Base-by-base conservation (phyloP, 1,140 invertebrate species). In the Drosophila nigromelanica region DNA sequence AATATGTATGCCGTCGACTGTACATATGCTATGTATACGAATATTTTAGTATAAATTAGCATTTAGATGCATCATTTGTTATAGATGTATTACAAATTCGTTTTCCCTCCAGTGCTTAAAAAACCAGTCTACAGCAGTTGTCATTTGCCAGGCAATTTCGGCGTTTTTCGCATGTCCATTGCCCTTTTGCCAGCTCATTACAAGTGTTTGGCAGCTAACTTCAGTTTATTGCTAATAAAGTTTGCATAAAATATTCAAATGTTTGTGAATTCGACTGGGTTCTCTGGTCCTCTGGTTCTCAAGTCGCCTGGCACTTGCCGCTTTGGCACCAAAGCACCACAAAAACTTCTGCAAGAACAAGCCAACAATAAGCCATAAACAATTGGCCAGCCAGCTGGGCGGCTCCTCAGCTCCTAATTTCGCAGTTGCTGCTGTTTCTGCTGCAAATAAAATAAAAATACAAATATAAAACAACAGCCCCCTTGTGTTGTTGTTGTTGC, bases 311-410 rank as follows among this genome's bases (percentile, higher is more conserved):
- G 42, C 27, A 12, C 33, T 56, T 61, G 21, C 5, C 27, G n/a
- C 11, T 10, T 43, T 42, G 55, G 40, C 30, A 35, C 43, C 30
- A 18, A 10, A 47, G 8, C 18, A 11, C 21, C 43, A 27, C n/a
- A 45, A n/a, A 67, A 55, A 35, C 47, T 59, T 54, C 40, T 33
- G 37, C 47, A 58, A 27, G 33, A 43, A 47, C 48, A 63, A 45
- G 18, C 15, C 56, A 83, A 80, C 80, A 85, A 80, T 80, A 77
- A 77, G 64, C 51, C 58, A 78, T 80, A 85, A 85, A 80, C 74
- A 78, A 86, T 86, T 86, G 58, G 74, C 59, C 50, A 78, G 61
- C 52, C 80, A 85, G 51, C 24, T 54, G 48, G 52, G 33, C 48
- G 69, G 50, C 71, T 63, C 27, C 58, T 55, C 40, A 37, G 18